phyloP scores from a whole-genome alignment of 2,797 vertebrate species.

The Sebastes iracundus region DNA sequence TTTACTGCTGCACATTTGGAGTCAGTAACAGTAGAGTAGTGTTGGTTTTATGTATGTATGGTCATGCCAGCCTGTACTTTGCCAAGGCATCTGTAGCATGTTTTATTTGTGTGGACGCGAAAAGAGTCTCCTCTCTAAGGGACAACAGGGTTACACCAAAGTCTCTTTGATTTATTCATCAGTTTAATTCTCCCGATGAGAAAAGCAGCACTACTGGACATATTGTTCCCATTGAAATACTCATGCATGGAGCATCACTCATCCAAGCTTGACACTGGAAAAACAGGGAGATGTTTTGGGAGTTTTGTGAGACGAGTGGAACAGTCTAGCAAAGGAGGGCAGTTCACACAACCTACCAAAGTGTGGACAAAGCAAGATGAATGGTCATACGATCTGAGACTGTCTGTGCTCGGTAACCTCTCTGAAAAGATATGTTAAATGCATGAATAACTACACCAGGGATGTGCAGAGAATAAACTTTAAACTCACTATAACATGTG shows the following conservation, averaged over 20 bases:
- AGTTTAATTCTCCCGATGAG: constrained; percentile 49
- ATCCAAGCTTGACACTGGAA: constrained; percentile 59
- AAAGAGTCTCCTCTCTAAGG: constrained; percentile 4
- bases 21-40: background rate
- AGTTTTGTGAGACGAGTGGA: constrained; percentile 32
- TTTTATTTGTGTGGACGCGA: constrained; percentile 29
- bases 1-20: constrained; percentile 26
- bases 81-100: constrained; percentile 8
- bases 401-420: background rate
- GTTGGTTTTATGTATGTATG: background rate
- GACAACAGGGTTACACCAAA: constrained; percentile 36
- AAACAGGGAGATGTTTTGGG: constrained; percentile 57
- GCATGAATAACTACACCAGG: background rate
- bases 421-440: background rate
- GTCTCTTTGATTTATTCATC: constrained; percentile 64
- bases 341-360: background rate
- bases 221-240: constrained; percentile 67
- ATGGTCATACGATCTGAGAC: background rate
- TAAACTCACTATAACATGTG: background rate
- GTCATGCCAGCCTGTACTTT: constrained; percentile 33
- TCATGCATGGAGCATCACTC: constrained; percentile 66
- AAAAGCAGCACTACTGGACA: constrained; percentile 48
- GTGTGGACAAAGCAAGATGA: constrained; percentile 9
- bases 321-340: background rate
- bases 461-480: background rate